Conservation (phyloP, 2,113 vertebrate species). For the Tringa solitaria region DNA sequence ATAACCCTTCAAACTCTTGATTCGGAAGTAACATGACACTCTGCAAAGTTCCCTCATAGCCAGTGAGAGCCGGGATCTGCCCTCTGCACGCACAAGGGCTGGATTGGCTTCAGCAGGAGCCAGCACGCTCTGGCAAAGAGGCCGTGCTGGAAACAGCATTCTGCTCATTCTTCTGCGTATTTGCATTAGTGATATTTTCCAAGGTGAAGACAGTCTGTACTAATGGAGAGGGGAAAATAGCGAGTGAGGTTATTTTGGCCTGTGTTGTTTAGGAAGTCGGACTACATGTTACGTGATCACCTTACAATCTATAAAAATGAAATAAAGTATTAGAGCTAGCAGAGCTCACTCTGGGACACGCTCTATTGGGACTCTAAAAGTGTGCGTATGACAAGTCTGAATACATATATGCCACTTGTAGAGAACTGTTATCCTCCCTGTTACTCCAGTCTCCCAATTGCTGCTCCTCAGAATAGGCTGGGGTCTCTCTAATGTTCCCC, state of each 20-base stretch:
- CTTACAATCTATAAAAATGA: background rate
- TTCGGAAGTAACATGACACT: background rate
- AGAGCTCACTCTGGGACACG: background rate
- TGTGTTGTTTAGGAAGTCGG: background rate
- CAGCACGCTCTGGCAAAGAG: background rate
- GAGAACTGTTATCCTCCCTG: background rate
- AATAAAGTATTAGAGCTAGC: background rate
- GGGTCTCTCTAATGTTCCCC: fast-evolving
- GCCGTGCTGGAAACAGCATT: background rate
- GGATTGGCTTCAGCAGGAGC: background rate
- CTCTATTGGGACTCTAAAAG: background rate
- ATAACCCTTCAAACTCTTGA: background rate
- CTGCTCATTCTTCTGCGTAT: background rate
- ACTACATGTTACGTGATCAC: background rate
- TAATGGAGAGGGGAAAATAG: background rate
- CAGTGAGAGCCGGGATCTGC: background rate
- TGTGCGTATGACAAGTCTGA: background rate
- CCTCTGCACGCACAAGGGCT: background rate
- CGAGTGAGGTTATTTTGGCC: background rate
- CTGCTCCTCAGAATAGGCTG: background rate
- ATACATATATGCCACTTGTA: background rate
- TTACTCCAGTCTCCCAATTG: background rate
- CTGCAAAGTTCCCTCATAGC: background rate
- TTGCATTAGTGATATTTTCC: background rate
- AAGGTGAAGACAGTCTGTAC: background rate